Evolutionary conservation across 2,797 vertebrate genomes (phyloP).

Genomic region (Hyperoplus lanceolatus): DNA sequence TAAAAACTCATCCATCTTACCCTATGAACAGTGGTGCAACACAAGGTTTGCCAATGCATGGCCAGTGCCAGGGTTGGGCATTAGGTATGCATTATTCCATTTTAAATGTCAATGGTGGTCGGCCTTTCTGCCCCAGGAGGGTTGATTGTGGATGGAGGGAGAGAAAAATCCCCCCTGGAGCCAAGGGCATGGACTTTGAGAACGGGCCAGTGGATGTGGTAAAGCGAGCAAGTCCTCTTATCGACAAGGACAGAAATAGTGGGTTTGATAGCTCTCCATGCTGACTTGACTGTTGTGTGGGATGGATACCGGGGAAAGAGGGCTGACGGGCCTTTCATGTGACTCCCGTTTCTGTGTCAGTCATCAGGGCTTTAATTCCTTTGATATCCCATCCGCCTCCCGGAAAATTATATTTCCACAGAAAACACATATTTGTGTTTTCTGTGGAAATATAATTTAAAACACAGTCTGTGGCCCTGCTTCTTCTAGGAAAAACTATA

Average conservation of each 20-base stretch:
- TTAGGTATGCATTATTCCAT: constrained; percentile 69
- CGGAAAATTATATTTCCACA: not conserved
- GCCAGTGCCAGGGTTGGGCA: constrained; percentile 32
- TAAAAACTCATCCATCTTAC: constrained; percentile 52
- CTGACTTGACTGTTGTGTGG: constrained; percentile 18
- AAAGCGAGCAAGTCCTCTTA: constrained; percentile 46
- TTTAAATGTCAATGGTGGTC: constrained; percentile 68
- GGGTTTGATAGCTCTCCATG: constrained; percentile 56
- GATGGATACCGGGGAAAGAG: constrained; percentile 20
- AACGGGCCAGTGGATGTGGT: constrained; percentile 51
- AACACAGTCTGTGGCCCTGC: not conserved
- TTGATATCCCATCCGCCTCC: constrained; percentile 15
- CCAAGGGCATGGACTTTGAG: constrained; percentile 58
- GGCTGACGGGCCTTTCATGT: constrained; percentile 44
- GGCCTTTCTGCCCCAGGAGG: constrained; percentile 51
- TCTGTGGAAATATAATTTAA: not conserved
- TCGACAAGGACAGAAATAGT: constrained; percentile 49
- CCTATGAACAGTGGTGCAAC: constrained; percentile 39
- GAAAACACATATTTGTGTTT: constrained; percentile 2
- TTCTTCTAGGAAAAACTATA: not conserved
- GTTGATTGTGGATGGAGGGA: constrained; percentile 28
- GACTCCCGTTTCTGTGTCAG: constrained; percentile 20
- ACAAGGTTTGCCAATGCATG: constrained; percentile 40
- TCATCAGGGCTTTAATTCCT: constrained; percentile 6
- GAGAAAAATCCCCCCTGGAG: constrained; percentile 27